phyloP scores from a whole-genome alignment of 1,140 invertebrate genomes.

The Heliconius nattereri region DNA sequence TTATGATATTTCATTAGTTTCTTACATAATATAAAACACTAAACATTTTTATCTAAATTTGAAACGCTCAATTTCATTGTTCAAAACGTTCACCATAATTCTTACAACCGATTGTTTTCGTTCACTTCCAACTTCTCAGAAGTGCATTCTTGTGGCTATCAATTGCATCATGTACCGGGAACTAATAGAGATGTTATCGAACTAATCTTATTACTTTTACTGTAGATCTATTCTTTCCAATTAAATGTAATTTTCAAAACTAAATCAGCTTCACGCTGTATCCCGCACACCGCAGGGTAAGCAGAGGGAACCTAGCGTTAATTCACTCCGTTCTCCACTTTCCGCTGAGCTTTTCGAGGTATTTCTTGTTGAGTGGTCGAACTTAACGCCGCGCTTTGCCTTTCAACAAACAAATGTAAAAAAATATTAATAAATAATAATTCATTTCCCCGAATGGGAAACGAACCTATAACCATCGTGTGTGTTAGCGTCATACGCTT shows the following conservation, averaged over 20 bases:
- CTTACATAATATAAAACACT: neutral
- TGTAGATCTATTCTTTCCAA: neutral
- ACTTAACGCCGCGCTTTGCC: no score
- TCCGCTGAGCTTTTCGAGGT: no score
- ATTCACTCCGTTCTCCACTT: no score
- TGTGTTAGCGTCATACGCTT: no score
- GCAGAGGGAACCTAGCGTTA: no score
- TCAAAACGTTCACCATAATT: neutral
- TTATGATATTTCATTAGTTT: neutral
- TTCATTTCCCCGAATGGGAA: no score
- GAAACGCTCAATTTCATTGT: neutral
- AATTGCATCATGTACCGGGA: conserved; percentile 35
- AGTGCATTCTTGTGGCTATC: conserved; percentile 30
- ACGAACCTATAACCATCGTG: no score
- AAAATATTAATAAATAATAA: no score
- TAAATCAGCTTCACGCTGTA: no score
- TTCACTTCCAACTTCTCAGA: conserved; percentile 20
- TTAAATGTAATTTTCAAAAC: neutral
- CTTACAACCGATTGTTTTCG: conserved; percentile 21
- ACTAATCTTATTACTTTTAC: conserved; percentile 27
- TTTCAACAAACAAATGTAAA: no score
- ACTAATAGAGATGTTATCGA: conserved; percentile 39
- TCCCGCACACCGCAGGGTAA: no score
- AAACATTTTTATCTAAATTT: neutral
- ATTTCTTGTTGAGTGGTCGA: no score